A percentile compares a stretch with the other conserved stretches of the same genome.
phyloP scores from a whole-genome alignment of 2,888 invertebrate species.

The Calameuta idolon region DNA sequence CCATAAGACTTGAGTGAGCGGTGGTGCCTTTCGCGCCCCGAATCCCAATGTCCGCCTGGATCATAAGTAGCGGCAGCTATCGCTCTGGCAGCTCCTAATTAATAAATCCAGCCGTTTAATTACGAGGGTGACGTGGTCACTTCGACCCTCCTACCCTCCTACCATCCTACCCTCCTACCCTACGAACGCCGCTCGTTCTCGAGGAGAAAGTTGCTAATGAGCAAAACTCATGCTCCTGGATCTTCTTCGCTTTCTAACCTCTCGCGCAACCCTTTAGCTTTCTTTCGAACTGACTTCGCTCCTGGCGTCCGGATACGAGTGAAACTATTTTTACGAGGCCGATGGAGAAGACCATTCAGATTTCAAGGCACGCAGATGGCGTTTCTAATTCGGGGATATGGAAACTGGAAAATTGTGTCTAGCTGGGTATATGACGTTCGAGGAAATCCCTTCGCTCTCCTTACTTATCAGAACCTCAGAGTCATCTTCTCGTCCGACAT shows the following conservation, averaged over 20 bases:
- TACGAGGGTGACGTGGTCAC: conserved; percentile 11
- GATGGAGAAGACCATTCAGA: background rate
- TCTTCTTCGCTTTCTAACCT: conserved; percentile 17
- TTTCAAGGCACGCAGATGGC: background rate
- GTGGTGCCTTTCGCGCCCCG: background rate
- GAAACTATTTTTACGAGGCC: background rate
- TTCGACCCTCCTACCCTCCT: no score
- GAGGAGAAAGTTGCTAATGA: conserved; percentile 27
- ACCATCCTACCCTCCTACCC: no score
- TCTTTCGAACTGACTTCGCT: background rate
- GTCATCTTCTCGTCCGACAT: background rate
- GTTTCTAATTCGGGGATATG: background rate
- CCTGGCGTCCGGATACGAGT: background rate
- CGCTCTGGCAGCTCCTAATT: conserved; percentile 6
- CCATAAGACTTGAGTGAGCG: background rate
- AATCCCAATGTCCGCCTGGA: conserved; percentile 8
- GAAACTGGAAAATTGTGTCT: background rate
- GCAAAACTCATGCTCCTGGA: conserved; percentile 33
- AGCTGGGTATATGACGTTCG: background rate
- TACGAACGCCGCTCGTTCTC: background rate
- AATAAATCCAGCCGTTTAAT: conserved; percentile 13
- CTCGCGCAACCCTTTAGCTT: background rate
- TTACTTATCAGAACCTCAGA: background rate
- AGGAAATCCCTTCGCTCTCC: background rate
- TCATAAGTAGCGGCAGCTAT: background rate